Percentiles rank a stretch among this genome's conserved stretches.
Conservation (phyloP, 2,797 vertebrate genomes). For the Sebastes iracundus region DNA sequence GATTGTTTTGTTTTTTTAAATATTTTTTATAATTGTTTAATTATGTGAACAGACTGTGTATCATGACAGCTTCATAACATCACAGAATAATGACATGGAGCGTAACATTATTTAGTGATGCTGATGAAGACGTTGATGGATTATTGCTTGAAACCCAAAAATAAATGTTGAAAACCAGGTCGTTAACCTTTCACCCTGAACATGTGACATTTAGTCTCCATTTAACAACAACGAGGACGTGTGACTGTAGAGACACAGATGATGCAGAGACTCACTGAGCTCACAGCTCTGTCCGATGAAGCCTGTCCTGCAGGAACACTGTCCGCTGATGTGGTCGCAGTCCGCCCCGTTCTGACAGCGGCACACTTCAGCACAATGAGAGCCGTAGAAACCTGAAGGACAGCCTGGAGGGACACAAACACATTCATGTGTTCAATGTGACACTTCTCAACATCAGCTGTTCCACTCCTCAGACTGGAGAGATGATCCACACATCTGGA, state of each 20-base stretch:
- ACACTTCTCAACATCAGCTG: background rate
- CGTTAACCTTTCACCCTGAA: too few relatives aligned
- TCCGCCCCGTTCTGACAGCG: slow-evolving; percentile 97
- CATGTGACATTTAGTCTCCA: background rate
- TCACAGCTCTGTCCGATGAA: slow-evolving; percentile 95
- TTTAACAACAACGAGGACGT: background rate
- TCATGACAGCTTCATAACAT: background rate
- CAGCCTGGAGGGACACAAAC: slow-evolving; percentile 83
- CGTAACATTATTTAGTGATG: background rate
- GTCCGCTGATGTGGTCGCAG: slow-evolving; percentile 92
- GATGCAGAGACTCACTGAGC: slow-evolving; percentile 88
- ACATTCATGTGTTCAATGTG: background rate
- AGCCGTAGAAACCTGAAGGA: slow-evolving; percentile 92
- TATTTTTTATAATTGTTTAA: too few relatives aligned
- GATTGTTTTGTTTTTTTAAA: rapidly evolving
- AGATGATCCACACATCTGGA: background rate
- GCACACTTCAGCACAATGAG: slow-evolving; percentile 91
- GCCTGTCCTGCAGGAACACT: slow-evolving; percentile 94
- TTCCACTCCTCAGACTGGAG: background rate
- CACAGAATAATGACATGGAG: background rate
- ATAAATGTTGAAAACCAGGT: too few relatives aligned
- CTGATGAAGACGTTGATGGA: background rate
- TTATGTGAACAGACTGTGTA: background rate
- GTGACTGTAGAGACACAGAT: background rate
- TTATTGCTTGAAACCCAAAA: background rate